A percentile compares a stretch with the other conserved stretches of the same genome.
Evolutionary conservation across 2,888 invertebrate genomes (phyloP).

Genomic region (Cylloceria caligata): DNA sequence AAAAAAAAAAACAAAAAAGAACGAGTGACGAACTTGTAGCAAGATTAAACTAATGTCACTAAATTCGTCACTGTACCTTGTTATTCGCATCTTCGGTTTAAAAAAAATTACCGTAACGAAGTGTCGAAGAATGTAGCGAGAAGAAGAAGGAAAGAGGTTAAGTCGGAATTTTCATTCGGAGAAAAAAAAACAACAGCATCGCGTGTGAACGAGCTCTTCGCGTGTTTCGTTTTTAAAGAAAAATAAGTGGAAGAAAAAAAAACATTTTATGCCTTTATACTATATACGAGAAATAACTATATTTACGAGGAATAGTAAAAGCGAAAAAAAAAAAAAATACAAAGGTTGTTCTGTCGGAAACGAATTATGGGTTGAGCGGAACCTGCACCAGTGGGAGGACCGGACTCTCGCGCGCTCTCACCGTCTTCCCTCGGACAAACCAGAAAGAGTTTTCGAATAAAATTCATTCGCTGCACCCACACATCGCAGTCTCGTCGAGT

Average conservation of each 20-base stretch:
- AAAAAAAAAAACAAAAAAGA: slow-evolving; percentile 9
- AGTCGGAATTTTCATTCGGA: slow-evolving; percentile 29
- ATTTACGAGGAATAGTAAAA: slow-evolving; percentile 41
- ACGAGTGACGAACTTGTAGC: slow-evolving; percentile 39
- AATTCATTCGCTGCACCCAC: slow-evolving; percentile 63
- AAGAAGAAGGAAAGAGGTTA: slow-evolving; percentile 4
- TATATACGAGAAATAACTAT: slow-evolving; percentile 15
- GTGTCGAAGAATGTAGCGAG: slow-evolving; percentile 10
- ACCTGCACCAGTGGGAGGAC: slow-evolving; percentile 70
- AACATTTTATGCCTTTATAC: slow-evolving; percentile 1
- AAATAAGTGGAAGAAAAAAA: slow-evolving; percentile 25
- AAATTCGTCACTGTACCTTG: slow-evolving; percentile 31
- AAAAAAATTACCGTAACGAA: slow-evolving; percentile 26
- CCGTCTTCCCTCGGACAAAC: slow-evolving; percentile 31
- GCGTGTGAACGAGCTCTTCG: slow-evolving; percentile 56
- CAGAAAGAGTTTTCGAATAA: slow-evolving; percentile 62
- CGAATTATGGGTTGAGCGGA: slow-evolving; percentile 54
- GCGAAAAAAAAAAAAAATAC: slow-evolving; percentile 19
- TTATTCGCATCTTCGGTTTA: slow-evolving; percentile 39
- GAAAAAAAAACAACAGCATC: slow-evolving; percentile 57
- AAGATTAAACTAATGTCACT: slow-evolving; percentile 16
- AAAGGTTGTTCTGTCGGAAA: slow-evolving; percentile 55
- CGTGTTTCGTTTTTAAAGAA: slow-evolving; percentile 28
- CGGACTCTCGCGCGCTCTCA: slow-evolving; percentile 63
- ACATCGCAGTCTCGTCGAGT: slow-evolving; percentile 25